Evolutionary conservation across 2,888 invertebrate species (phyloP).

Genomic region (Leucophora obtusa): DNA sequence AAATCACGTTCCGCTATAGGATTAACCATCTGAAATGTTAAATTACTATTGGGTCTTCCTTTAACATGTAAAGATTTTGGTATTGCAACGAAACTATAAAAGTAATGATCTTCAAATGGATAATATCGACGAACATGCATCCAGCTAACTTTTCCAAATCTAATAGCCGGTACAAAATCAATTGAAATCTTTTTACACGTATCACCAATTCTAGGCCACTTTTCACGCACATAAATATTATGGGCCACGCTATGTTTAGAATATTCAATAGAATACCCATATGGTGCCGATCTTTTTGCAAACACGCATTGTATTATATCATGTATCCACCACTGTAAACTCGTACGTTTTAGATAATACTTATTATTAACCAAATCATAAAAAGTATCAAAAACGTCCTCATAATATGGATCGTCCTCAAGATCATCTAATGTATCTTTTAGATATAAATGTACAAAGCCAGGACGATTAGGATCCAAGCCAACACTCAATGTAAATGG

Average conservation of each 20-base stretch:
- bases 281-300: not conserved
- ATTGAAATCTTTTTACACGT: conserved; percentile 60
- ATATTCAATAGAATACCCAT: conserved; percentile 48
- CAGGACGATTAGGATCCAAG: conserved; percentile 54
- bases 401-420: conserved; percentile 13
- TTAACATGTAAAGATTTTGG: conserved; percentile 64
- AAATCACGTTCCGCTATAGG: conserved; percentile 63
- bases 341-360: conserved; percentile 45
- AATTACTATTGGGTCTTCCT: not conserved
- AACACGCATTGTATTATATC: conserved; percentile 52
- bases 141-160: conserved; percentile 46
- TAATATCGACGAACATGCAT: conserved; percentile 18
- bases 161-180: conserved; percentile 68
- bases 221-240: conserved; percentile 57
- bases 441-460: conserved; percentile 65
- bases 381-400: conserved; percentile 39
- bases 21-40: conserved; percentile 66
- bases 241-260: conserved; percentile 66
- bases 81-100: conserved; percentile 64
- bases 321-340: conserved; percentile 63
- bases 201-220: too few species aligned
- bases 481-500: conserved; percentile 41
- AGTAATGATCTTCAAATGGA: conserved; percentile 33
- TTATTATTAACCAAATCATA: conserved; percentile 47
- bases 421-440: conserved; percentile 24